Evolutionary conservation across 2,888 invertebrate species (phyloP).

Genomic region (Dendrolimus houi): DNA sequence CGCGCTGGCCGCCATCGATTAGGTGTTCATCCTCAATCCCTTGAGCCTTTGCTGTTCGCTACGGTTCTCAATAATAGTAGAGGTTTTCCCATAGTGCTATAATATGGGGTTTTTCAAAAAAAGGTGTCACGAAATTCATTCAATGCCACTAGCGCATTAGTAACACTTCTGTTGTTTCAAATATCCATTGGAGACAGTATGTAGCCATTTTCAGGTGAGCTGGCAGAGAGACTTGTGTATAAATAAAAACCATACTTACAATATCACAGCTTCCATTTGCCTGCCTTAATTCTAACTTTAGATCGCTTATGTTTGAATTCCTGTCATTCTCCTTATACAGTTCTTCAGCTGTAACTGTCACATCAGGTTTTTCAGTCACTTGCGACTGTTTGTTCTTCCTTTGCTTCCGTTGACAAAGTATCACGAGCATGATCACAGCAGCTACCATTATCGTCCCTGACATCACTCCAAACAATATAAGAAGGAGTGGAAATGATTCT

Average conservation of each 20-base stretch:
- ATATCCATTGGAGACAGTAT: too few species aligned
- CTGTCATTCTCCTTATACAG: slow-evolving; percentile 87
- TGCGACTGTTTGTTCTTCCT: slow-evolving; percentile 71
- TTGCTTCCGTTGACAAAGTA: slow-evolving; percentile 84
- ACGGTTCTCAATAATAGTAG: too few species aligned
- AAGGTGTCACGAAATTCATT: too few species aligned
- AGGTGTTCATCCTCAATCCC: too few species aligned
- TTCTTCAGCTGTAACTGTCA: slow-evolving; percentile 65
- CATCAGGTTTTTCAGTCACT: slow-evolving; percentile 77
- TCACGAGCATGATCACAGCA: slow-evolving; percentile 88
- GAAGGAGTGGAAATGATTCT: slow-evolving; percentile 86
- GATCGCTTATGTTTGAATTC: slow-evolving; percentile 94
- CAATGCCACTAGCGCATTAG: too few species aligned
- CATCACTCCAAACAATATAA: slow-evolving; percentile 90
- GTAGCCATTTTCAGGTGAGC: too few species aligned
- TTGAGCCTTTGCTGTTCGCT: too few species aligned
- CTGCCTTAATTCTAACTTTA: slow-evolving; percentile 92
- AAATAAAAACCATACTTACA: slow-evolving; percentile 58
- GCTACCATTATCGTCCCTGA: slow-evolving; percentile 92
- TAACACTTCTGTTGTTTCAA: too few species aligned
- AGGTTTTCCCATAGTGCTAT: too few species aligned
- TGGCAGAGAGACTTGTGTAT: background rate
- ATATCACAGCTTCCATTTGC: slow-evolving; percentile 87
- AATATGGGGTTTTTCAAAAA: too few species aligned
- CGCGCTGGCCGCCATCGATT: too few species aligned